phyloP scores from a whole-genome alignment of 2,113 vertebrate genomes.

The Scartelaos histophorus region DNA sequence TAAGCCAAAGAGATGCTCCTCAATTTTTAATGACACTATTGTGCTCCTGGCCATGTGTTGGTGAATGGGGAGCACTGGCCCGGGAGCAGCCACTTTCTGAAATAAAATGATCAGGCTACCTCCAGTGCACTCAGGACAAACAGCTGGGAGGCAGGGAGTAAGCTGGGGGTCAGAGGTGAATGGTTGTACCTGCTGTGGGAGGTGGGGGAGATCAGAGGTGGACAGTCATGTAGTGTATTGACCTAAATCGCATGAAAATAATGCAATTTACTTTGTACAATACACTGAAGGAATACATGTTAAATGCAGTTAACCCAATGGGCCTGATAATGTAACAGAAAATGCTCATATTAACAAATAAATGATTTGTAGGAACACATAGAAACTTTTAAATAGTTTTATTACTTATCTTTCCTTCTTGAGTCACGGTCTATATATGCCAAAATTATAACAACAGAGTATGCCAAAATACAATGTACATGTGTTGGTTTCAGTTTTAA shows the following conservation, averaged over 20 bases:
- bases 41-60: slow-evolving; percentile 71
- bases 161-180: slow-evolving; percentile 21
- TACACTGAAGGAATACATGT: neutral
- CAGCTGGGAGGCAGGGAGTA: slow-evolving; percentile 30
- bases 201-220: neutral
- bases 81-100: slow-evolving; percentile 60
- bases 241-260: neutral
- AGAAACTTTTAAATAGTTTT: slow-evolving; percentile 28
- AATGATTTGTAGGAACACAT: neutral
- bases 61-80: slow-evolving; percentile 65
- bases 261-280: neutral
- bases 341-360: neutral
- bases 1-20: slow-evolving; percentile 70
- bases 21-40: slow-evolving; percentile 91
- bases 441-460: slow-evolving; percentile 28
- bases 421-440: slow-evolving; percentile 11
- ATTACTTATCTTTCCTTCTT: slow-evolving; percentile 39
- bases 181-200: slow-evolving; percentile 11
- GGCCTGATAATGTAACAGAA: neutral
- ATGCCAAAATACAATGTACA: slow-evolving; percentile 22
- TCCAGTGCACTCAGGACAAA: neutral
- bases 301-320: neutral
- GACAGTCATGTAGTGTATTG: neutral
- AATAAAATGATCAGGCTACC: slow-evolving; percentile 37
- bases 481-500: neutral